phyloP scores from a whole-genome alignment of 1,140 invertebrate genomes.

The Rhyzopertha dominica region DNA sequence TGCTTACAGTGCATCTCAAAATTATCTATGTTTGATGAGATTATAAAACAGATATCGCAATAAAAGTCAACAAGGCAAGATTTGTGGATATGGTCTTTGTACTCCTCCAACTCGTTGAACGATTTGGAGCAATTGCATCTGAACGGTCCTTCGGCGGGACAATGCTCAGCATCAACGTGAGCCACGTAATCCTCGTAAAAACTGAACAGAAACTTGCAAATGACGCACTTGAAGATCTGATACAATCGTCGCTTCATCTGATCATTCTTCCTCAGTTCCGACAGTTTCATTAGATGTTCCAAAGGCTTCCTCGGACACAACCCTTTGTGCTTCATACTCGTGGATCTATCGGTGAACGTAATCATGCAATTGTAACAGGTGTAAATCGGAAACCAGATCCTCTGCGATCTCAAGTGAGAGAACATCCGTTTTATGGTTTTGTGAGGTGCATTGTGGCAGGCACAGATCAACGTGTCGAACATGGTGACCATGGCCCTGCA shows the following conservation, averaged over 20 bases:
- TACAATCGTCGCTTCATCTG: slow-evolving; percentile 36
- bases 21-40: slow-evolving; percentile 28
- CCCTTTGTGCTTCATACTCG: slow-evolving; percentile 30
- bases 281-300: slow-evolving; percentile 31
- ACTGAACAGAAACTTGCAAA: slow-evolving; percentile 34
- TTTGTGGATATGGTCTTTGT: slow-evolving; percentile 33
- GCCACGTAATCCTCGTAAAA: slow-evolving; percentile 39
- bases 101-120: slow-evolving; percentile 33
- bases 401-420: slow-evolving; percentile 31
- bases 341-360: slow-evolving; percentile 45
- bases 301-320: slow-evolving; percentile 27
- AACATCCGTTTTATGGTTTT: slow-evolving; percentile 28
- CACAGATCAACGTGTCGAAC: slow-evolving; percentile 32
- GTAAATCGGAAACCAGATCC: slow-evolving; percentile 44
- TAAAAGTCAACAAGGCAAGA: slow-evolving; percentile 35
- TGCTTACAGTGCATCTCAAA: slow-evolving; percentile 33
- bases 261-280: slow-evolving; percentile 29
- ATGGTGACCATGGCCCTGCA: slow-evolving; percentile 39
- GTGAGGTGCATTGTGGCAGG: slow-evolving; percentile 35
- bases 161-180: slow-evolving; percentile 36
- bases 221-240: slow-evolving; percentile 37
- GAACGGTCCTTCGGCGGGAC: slow-evolving; percentile 14
- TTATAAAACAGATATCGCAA: slow-evolving; percentile 38
- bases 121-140: slow-evolving; percentile 26
- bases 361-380: slow-evolving; percentile 56